Conservation (phyloP, 2,888 invertebrate genomes). For the Galerucella calmariensis region DNA sequence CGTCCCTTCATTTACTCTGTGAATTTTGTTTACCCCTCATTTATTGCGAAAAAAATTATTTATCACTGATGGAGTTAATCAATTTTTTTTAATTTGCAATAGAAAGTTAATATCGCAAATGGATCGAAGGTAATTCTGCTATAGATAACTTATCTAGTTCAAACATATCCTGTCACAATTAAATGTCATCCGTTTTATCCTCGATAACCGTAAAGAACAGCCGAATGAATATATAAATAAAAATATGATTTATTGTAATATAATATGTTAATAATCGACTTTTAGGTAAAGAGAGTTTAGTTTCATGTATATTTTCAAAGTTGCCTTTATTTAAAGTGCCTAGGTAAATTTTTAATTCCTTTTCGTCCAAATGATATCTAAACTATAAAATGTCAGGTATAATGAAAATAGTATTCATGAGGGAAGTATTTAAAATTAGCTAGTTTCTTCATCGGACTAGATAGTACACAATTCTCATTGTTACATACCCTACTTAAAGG, state of each 20-base stretch:
- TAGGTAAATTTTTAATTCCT: too few species aligned
- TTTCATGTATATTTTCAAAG: too few species aligned
- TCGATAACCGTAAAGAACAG: neutral
- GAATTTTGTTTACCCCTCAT: neutral
- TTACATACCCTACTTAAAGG: neutral
- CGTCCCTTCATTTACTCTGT: neutral
- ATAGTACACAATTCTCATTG: neutral
- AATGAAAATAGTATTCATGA: too few species aligned
- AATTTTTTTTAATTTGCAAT: neutral
- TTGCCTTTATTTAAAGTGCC: too few species aligned
- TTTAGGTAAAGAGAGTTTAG: too few species aligned
- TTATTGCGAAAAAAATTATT: slow-evolving; percentile 5
- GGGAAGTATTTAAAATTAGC: too few species aligned
- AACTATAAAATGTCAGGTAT: too few species aligned
- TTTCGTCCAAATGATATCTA: too few species aligned
- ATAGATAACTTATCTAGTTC: neutral
- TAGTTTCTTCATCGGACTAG: neutral
- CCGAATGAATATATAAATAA: neutral
- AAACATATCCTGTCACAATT: neutral
- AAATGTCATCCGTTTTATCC: neutral
- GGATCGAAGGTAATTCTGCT: neutral
- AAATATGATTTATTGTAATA: too few species aligned
- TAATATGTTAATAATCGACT: too few species aligned
- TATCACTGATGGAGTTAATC: neutral
- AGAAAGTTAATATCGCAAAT: neutral